These are phyloP conservation scores for Caenorhabditis wallacei DNA, from an alignment of 2,888 invertebrate genomes.

Conservation along the genomic window DNA sequence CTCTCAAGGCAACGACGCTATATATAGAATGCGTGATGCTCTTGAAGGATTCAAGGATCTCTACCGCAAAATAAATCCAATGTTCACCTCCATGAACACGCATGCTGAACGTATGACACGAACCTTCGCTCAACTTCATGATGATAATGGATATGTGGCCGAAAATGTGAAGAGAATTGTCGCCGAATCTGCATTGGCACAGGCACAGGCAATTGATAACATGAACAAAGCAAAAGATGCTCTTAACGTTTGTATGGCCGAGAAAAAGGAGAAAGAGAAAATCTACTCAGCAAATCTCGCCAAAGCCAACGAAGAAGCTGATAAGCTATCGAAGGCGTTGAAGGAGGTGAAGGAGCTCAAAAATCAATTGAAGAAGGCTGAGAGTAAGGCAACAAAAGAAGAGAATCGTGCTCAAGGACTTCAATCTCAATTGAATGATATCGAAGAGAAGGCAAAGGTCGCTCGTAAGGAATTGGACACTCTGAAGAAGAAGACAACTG, in stretches of 20 bases:
- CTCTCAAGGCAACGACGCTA: background rate
- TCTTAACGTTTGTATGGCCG: slow-evolving; percentile 9
- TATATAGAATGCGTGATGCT: slow-evolving; percentile 40
- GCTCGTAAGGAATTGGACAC: slow-evolving; percentile 70
- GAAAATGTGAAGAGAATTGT: slow-evolving; percentile 21
- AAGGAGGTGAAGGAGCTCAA: slow-evolving; percentile 69
- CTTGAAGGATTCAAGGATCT: slow-evolving; percentile 36
- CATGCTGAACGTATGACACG: slow-evolving; percentile 21
- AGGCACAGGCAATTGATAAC: background rate
- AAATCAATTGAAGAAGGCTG: slow-evolving; percentile 68
- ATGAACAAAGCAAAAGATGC: slow-evolving; percentile 18
- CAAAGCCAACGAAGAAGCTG: slow-evolving; percentile 26
- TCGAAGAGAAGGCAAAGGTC: slow-evolving; percentile 71
- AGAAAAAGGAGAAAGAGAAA: slow-evolving; percentile 25
- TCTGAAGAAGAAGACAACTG: slow-evolving; percentile 72
- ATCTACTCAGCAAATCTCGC: background rate
- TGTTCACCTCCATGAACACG: slow-evolving; percentile 24
- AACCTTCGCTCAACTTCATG: slow-evolving; percentile 12
- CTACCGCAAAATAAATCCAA: slow-evolving; percentile 31
- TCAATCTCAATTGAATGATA: slow-evolving; percentile 63
- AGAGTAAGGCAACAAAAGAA: slow-evolving; percentile 71
- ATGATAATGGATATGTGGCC: slow-evolving; percentile 27
- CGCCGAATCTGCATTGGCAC: background rate
- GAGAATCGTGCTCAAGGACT: slow-evolving; percentile 65
- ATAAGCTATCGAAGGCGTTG: slow-evolving; percentile 40